Evolutionary conservation across 2,888 invertebrate species (phyloP).

Genomic region (Leptopilina drosophilae): DNA sequence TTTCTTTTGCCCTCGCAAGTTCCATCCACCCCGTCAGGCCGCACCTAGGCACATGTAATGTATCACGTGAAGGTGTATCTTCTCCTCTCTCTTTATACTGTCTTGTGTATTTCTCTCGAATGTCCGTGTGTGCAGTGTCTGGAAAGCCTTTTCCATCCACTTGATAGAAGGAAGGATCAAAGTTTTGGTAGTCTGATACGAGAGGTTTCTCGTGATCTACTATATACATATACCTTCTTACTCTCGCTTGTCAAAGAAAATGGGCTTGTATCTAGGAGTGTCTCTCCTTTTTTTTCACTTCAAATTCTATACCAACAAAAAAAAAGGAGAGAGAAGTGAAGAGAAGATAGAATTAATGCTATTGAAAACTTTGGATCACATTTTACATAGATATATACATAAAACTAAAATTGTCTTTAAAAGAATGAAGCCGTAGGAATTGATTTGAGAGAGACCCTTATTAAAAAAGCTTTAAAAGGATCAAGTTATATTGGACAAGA

Average conservation of each 20-base stretch:
- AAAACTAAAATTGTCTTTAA: conserved; percentile 12
- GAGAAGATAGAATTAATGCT: conserved; percentile 26
- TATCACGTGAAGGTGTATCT: conserved; percentile 43
- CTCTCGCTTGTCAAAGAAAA: conserved; percentile 26
- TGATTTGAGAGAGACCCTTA: not conserved
- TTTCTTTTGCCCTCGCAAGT: conserved; percentile 36
- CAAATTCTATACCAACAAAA: conserved; percentile 19
- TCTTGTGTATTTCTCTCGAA: conserved; percentile 45
- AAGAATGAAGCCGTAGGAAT: conserved; percentile 7
- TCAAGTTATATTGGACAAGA: conserved; percentile 29
- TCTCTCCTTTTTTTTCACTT: conserved; percentile 18
- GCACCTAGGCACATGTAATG: conserved; percentile 49
- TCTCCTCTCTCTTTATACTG: conserved; percentile 13
- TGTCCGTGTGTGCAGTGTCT: conserved; percentile 20
- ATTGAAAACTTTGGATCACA: conserved; percentile 16
- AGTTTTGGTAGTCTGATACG: conserved; percentile 32
- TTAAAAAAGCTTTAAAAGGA: conserved; percentile 23
- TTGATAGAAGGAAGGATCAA: conserved; percentile 55
- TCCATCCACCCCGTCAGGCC: conserved; percentile 33
- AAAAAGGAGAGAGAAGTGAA: no score
- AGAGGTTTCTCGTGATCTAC: conserved; percentile 33
- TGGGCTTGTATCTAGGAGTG: conserved; percentile 25
- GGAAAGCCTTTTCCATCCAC: conserved; percentile 51
- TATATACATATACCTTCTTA: not conserved
- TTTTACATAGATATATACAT: not conserved